Conservation (phyloP, 53 echinoderm and acorn worm genomes). For the Echinometra lucunter region DNA sequence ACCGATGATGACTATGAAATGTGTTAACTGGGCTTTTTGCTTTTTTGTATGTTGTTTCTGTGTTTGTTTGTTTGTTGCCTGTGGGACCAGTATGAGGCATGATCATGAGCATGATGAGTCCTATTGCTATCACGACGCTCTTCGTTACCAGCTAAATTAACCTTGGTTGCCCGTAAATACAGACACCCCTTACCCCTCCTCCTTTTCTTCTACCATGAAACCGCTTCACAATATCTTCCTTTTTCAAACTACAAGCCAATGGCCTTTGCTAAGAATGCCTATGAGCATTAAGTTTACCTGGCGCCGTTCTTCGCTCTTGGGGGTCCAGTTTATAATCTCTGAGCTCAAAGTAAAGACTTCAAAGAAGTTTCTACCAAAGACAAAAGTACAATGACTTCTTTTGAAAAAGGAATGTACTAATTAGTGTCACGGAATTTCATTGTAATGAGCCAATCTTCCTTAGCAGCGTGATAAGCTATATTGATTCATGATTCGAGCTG, state of each 20-base stretch:
- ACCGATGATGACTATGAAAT: too few species aligned
- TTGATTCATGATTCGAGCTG: slow-evolving; percentile 14
- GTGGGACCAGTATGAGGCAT: background rate
- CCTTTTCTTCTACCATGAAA: background rate
- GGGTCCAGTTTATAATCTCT: background rate
- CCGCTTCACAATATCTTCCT: background rate
- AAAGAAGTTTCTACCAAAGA: background rate
- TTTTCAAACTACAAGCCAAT: background rate
- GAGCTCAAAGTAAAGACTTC: background rate
- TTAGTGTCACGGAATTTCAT: background rate
- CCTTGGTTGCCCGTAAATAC: background rate
- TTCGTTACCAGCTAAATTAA: background rate
- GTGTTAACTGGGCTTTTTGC: too few species aligned
- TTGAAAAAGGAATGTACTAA: background rate
- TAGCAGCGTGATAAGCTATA: background rate
- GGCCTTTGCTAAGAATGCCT: background rate
- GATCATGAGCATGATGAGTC: background rate
- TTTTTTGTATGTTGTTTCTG: too few species aligned
- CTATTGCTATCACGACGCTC: background rate
- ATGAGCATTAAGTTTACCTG: background rate
- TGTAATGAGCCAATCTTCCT: background rate
- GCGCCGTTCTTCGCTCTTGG: background rate
- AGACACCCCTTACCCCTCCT: background rate
- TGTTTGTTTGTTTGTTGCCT: too few species aligned
- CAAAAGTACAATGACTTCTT: slow-evolving; percentile 44